Evolutionary conservation across 2,888 invertebrate genomes (phyloP), one percentile per base, ranked within the genome.

Genomic region (Pediacus dermestoides): DNA sequence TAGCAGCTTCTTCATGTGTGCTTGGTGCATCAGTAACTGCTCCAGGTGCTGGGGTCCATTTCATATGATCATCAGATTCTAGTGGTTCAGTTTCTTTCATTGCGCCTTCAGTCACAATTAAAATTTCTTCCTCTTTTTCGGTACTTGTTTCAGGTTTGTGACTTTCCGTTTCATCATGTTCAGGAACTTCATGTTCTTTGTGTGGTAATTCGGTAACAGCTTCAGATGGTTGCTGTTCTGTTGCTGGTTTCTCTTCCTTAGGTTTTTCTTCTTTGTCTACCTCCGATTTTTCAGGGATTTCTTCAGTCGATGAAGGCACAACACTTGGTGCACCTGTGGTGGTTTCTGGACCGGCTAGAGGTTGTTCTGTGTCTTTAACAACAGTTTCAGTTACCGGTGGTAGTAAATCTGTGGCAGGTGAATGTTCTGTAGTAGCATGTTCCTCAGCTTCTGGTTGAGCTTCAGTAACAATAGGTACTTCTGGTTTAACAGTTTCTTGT

Each of bases 31-130:
- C 31, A 37, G 22, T 47, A 26, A 30, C 48, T 31, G 36, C 12
- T 16, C 32, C 27, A 39, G 36, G 15, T 36, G 48, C 46, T 16
- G 41, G 34, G 13, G 35, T 25, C 16, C 32, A 30, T 34, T 30
- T 21, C 28, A 28, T 46, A 33, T 57, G 57, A 37, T 57, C 55
- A 55, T 54, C 57, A 9, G 56, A 48, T 36, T 34, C 37, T 2
- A 37, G 34, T 28, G 33, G n/a, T 37, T 22, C 39, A 6, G 39
- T 35, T 40, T 37, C 34, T 28, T 36, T 54, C 1, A 44, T 42
- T 22, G 46, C 36, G 15, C 46, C 51, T 43, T 52, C 53, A 26
- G 56, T 55, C 22, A 57, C 46, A 39, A 55, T 46, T 42, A 53
- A 45, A 4, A 53, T 25, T 39, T 48, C 48, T 41, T 45, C 45